Evolutionary conservation across 2,888 invertebrate species (phyloP), one percentile per base, ranked within the genome.

Genomic region (Poecilobothrus nobilitatus): DNA sequence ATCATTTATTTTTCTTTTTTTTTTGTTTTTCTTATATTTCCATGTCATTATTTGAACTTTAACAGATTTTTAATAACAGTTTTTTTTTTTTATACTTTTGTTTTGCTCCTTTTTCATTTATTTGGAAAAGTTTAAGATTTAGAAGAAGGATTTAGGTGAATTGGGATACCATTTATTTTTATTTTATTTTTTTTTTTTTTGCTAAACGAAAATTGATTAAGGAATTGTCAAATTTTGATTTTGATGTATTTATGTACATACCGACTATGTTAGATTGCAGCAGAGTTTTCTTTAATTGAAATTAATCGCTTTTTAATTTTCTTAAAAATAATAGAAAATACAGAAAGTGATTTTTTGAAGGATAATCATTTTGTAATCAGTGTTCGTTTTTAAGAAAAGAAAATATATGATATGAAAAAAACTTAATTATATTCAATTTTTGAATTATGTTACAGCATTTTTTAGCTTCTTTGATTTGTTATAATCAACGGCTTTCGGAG

Each of bases 191-290:
- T n/a, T n/a, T n/a, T n/a, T n/a, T n/a, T n/a, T 53, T 18, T 18
- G 5, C 15, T 53, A 18, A 53, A 53, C n/a, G 53, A 15, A 53
- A 53, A 53, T 53, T 53, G 53, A 53, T 53, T 53, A 53, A 53
- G 53, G n/a, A 53, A 53, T 53, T 53, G 53, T 53, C 53, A 53
- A 53, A 53, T 53, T 53, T 53, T 53, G 53, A 53, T 53, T 53
- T 18, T 53, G 53, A 53, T 53, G n/a, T 53, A 53, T 53, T 8
- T n/a, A 6, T 18, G 53, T 41, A 12, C 5, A 41, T 2, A 15
- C 9, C 7, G 1, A 41, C 9, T 12, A 41, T 41, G 15, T 41
- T 41, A 27, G 27, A 27, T 4, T 27, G 37, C 12, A 10, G 37
- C 9, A 37, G 37, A 37, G 37, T 37, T 37, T 37, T 37, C 37